Evolutionary conservation across 2,113 vertebrate species (phyloP).

Genomic region (Erythrocercus mccallii): DNA sequence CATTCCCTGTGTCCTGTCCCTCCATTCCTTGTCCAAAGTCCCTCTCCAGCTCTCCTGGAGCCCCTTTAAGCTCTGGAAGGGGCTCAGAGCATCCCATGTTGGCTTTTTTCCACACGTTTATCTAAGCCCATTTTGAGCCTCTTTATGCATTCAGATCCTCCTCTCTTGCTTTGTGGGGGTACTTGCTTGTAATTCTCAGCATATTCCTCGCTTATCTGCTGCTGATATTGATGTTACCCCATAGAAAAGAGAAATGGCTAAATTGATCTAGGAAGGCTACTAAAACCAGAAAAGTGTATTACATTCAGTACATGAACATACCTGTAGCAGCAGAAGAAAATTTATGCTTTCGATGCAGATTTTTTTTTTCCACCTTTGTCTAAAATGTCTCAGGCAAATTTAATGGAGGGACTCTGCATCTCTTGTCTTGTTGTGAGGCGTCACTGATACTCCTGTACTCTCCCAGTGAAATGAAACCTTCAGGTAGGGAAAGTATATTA

Average conservation of each 20-base stretch:
- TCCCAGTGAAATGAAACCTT: neutral
- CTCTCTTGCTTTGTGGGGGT: neutral
- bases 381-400: neutral
- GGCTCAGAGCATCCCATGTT: neutral
- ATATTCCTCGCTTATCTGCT: neutral
- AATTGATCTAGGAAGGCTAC: neutral
- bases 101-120: rapidly evolving
- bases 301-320: neutral
- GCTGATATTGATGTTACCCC: neutral
- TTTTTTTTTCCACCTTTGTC: neutral
- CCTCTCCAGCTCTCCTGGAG: neutral
- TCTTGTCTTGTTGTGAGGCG: neutral
- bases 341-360: neutral
- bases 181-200: neutral
- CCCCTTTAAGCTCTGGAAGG: neutral
- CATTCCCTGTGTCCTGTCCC: neutral
- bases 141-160: neutral
- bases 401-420: neutral
- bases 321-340: neutral
- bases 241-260: neutral
- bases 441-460: neutral
- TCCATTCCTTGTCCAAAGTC: neutral
- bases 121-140: neutral
- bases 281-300: neutral
- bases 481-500: neutral